Base-by-base conservation (phyloP, 2,888 invertebrate species). In the Drosophila melanosoma region DNA sequence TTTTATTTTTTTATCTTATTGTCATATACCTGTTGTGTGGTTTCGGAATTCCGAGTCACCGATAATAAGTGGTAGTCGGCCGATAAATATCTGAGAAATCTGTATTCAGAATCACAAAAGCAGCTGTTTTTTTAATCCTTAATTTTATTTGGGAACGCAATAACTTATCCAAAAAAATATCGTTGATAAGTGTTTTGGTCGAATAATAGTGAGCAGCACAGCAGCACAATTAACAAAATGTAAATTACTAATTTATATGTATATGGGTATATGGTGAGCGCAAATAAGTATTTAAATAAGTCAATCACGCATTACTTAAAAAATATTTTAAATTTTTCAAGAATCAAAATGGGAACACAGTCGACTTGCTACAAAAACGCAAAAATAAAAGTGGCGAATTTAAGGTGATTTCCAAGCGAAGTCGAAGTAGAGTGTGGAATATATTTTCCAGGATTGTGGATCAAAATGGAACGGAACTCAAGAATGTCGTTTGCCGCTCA, bases 331-430 rank as follows among this genome's bases (percentile, higher is more conserved):
- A 38, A 38, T 38, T 3, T 40, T 40, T 17, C 8, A 40, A n/a
- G 40, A n/a, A n/a, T 40, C 40, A n/a, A 10, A 40, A 40, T 40
- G 40, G n/a, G n/a, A 40, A n/a, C 40, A 40, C n/a, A 11, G 40
- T n/a, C 40, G 40, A n/a, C 10, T 40, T 40, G n/a, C 40, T 40
- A 40, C n/a, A 40, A n/a, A 4, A 40, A 8, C 5, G 5, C 40
- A 40, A 40, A 40, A 40, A n/a, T 10, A 4, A 40, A 10, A n/a
- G 8, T n/a, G 40, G 40, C 10, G 40, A 40, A 40, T 40, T 40
- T 40, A n/a, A n/a, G 40, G 40, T n/a, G n/a, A n/a, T 40, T 40
- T 40, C n/a, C n/a, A 40, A 40, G 40, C 40, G n/a, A 40, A n/a
- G 40, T 10, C 40, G 40, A 40, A 40, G 40, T 40, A 10, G 10